Evolutionary conservation across 2,888 invertebrate species (phyloP), one percentile per base, ranked within the genome.

Genomic region (Tenthredo mesomela): DNA sequence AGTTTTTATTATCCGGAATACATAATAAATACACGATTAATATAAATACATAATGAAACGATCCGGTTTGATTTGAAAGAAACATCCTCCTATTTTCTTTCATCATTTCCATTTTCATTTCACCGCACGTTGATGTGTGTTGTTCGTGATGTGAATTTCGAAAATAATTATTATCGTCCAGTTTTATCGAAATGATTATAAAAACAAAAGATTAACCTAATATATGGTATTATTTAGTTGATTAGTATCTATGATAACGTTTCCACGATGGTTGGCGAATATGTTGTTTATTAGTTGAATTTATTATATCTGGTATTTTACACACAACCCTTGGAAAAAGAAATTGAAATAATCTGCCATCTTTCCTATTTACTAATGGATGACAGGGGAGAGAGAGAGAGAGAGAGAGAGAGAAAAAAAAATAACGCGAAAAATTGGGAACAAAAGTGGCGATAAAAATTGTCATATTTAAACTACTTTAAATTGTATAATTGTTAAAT

Each of bases 301-400:
- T 18, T 18, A 33, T 29, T 33, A 67, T 33, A 67, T 67, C 67
- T 33, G 67, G 67, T 33, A 7, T 54, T 33, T n/a, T n/a, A n/a
- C n/a, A n/a, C n/a, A 67, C 33, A 67, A 67, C 33, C 67, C 40
- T 73, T 73, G 71, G 71, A 73, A 73, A 70, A 43, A 73, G 43
- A 73, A 73, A 37, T 73, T 73, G 71, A 43, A 73, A 73, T 92
- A 93, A 92, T 93, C 93, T 92, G 93, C 93, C 93, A 93, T 93
- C 92, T 93, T 93, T 92, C 91, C 92, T 92, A 92, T 93, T 93
- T 93, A 92, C 92, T 93, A 92, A 93, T 93, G 93, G 92, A 92
- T 92, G 93, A 91, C 92, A 91, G 91, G 89, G 71, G 71, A n/a
- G 43, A 73, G 71, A 40, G 43, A 40, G 71, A 21, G 37, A 89